These are phyloP conservation scores for Chinchilla lanigera DNA, from an alignment of 2,113 vertebrate species.

Conservation along the genomic window DNA sequence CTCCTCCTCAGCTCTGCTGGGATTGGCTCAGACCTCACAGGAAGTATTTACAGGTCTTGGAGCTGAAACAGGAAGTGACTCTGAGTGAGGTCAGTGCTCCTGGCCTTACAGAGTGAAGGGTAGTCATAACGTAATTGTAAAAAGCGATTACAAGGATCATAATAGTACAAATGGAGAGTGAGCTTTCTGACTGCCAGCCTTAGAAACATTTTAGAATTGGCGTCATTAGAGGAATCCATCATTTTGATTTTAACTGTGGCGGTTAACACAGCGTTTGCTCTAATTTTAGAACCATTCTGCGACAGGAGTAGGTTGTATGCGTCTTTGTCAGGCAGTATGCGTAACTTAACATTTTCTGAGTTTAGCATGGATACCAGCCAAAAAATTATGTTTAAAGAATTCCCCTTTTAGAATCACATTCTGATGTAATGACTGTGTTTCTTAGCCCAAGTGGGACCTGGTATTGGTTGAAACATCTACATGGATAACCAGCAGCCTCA, in stretches of 20 bases:
- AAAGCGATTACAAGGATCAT: background rate
- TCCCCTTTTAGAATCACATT: background rate
- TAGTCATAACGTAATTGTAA: background rate
- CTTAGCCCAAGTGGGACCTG: background rate
- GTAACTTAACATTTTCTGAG: background rate
- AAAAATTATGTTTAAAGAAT: background rate
- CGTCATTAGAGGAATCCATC: slow-evolving; percentile 55
- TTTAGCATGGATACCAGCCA: background rate
- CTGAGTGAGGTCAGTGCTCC: background rate
- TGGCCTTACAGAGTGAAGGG: background rate
- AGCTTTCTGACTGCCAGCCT: slow-evolving; percentile 15
- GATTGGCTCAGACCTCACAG: background rate
- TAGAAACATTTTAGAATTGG: slow-evolving; percentile 32
- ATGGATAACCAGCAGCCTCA: background rate
- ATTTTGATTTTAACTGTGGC: slow-evolving; percentile 44
- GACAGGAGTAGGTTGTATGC: background rate
- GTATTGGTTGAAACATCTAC: background rate
- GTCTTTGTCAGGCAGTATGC: slow-evolving; percentile 33
- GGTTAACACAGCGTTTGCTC: background rate
- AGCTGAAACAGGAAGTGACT: background rate
- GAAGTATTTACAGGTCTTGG: background rate
- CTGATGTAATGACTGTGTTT: background rate
- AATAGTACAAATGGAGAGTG: slow-evolving; percentile 51
- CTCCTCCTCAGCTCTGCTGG: background rate
- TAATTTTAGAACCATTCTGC: slow-evolving; percentile 50